phyloP scores from a whole-genome alignment of 2,797 vertebrate species.

The Sebastes alutus region DNA sequence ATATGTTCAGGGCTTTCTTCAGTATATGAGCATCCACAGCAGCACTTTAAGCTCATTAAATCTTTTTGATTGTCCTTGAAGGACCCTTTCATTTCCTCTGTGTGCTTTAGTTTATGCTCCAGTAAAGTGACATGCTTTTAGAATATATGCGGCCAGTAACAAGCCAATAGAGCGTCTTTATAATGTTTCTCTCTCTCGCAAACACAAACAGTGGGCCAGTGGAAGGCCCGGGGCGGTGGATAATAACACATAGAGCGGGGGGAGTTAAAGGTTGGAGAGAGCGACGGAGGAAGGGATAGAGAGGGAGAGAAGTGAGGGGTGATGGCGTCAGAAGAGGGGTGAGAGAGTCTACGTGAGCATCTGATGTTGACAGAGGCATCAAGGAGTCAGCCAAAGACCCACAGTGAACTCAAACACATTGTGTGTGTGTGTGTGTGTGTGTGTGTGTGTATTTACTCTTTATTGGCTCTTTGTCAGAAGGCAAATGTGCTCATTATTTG shows the following conservation, averaged over 20 bases:
- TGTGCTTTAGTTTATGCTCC: constrained; percentile 33
- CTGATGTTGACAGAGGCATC: constrained; percentile 76
- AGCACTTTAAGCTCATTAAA: constrained; percentile 22
- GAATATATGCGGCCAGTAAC: neutral
- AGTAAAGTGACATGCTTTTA: constrained; percentile 56
- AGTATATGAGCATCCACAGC: constrained; percentile 4
- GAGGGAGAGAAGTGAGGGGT: constrained; percentile 27
- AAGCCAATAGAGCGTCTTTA: constrained; percentile 24
- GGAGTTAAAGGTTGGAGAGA: constrained; percentile 35
- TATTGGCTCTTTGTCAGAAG: too few species aligned
- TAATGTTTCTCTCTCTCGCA: constrained; percentile 8
- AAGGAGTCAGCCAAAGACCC: constrained; percentile 78
- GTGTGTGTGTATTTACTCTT: neutral
- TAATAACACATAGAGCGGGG: neutral
- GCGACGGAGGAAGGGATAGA: constrained; percentile 30
- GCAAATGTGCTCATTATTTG: too few species aligned
- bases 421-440: constrained; percentile 1
- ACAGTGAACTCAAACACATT: constrained; percentile 54
- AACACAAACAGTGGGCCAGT: constrained; percentile 33
- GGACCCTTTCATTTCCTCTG: constrained; percentile 17
- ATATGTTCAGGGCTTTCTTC: constrained; percentile 12
- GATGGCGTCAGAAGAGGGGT: constrained; percentile 64
- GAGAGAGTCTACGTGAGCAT: constrained; percentile 71
- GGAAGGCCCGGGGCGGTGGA: constrained; percentile 26
- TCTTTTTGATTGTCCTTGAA: constrained; percentile 32